These are phyloP conservation scores for Bubalus kerabau DNA, from an alignment of 2,113 vertebrate species.

Conservation along the genomic window DNA sequence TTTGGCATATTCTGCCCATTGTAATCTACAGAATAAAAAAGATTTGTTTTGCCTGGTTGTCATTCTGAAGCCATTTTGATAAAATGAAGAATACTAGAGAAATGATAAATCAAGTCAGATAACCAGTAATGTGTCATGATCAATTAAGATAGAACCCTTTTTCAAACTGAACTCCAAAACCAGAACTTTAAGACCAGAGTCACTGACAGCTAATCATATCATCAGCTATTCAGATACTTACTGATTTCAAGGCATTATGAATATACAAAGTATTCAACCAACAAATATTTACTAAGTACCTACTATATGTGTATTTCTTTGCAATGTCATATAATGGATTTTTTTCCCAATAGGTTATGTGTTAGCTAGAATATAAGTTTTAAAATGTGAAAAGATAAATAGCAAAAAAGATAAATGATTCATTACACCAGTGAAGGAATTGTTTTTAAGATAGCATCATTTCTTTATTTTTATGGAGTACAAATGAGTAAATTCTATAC, in stretches of 20 bases:
- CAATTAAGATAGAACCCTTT: background rate
- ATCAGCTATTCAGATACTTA: background rate
- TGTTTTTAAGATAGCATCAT: background rate
- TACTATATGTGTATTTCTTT: background rate
- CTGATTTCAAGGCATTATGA: background rate
- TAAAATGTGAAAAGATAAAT: conserved; percentile 3
- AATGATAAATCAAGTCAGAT: background rate
- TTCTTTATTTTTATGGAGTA: background rate
- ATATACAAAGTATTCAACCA: background rate
- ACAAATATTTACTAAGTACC: background rate
- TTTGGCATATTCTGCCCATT: background rate
- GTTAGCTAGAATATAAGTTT: background rate
- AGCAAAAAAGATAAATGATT: background rate
- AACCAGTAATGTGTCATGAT: background rate
- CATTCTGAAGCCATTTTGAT: background rate
- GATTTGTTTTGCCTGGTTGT: background rate
- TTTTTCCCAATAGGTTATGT: background rate
- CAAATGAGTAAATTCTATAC: background rate
- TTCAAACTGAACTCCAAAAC: background rate
- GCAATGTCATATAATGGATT: background rate
- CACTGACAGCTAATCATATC: background rate
- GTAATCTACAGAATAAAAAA: background rate
- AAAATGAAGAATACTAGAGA: background rate
- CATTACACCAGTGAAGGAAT: background rate
- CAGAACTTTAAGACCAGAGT: background rate